Conservation (phyloP, 2,113 vertebrate species). For the Scopus umbretta region DNA sequence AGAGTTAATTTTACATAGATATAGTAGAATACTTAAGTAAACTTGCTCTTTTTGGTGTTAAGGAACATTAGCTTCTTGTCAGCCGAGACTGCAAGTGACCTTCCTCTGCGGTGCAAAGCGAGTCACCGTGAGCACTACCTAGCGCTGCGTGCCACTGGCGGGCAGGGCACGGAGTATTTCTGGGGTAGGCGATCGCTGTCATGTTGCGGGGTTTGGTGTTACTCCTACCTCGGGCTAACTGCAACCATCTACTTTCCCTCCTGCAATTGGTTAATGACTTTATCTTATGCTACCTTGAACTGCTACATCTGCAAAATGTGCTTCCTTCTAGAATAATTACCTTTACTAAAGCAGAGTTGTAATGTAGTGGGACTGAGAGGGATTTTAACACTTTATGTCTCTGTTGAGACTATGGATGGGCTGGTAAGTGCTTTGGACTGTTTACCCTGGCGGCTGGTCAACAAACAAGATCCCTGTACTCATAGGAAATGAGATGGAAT, state of each 20-base stretch:
- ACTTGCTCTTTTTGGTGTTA: neutral
- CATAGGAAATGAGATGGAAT: neutral
- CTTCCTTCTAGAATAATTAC: neutral
- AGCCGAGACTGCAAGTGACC: neutral
- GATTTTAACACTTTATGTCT: neutral
- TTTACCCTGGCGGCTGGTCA: neutral
- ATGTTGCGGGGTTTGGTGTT: neutral
- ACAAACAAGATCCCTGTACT: neutral
- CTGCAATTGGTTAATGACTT: neutral
- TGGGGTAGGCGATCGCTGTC: rapidly evolving
- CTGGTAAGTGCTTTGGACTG: neutral
- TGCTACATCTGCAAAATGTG: neutral
- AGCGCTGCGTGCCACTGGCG: rapidly evolving
- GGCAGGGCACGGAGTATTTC: neutral
- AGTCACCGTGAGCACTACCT: rapidly evolving
- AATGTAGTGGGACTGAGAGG: rapidly evolving
- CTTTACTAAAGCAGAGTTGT: neutral
- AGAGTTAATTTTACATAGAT: rapidly evolving
- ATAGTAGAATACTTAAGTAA: rapidly evolving
- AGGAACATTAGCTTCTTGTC: neutral
- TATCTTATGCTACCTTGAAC: neutral
- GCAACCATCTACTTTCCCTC: neutral
- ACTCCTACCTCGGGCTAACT: neutral
- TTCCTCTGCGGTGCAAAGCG: rapidly evolving
- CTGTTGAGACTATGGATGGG: neutral